A percentile compares a stretch with the other conserved stretches of the same genome.
These are phyloP conservation scores for Fragum sueziense DNA, from an alignment of 2,888 invertebrate species.

Conservation along the genomic window DNA sequence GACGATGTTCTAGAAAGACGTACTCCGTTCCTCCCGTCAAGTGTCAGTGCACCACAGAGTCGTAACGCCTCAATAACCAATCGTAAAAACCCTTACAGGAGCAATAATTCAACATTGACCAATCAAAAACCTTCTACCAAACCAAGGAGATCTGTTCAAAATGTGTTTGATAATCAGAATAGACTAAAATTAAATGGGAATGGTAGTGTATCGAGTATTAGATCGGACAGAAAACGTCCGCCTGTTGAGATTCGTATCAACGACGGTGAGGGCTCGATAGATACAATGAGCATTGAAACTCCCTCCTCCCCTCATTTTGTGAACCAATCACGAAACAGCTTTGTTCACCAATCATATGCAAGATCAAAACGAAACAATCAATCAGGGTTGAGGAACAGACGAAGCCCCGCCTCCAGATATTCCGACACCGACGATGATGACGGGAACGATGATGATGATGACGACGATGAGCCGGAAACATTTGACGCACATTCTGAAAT, in stretches of 20 bases:
- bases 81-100: constrained; percentile 25
- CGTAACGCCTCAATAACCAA: constrained; percentile 24
- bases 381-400: constrained; percentile 2
- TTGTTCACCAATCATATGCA: constrained; percentile 21
- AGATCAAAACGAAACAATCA: constrained; percentile 14
- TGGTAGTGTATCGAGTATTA: constrained; percentile 9
- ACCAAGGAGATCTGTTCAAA: constrained; percentile 12
- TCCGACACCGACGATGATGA: constrained; percentile 15
- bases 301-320: constrained; percentile 45
- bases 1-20: constrained; percentile 62
- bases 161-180: neutral
- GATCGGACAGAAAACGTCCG: constrained; percentile 23
- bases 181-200: neutral
- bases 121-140: constrained; percentile 36
- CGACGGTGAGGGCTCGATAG: constrained; percentile 58
- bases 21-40: constrained; percentile 25
- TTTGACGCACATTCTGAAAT: constrained; percentile 39
- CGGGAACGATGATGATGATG: constrained; percentile 22
- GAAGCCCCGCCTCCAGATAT: constrained; percentile 7
- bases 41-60: constrained; percentile 22
- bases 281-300: constrained; percentile 51
- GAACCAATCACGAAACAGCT: constrained; percentile 9
- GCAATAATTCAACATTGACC: constrained; percentile 56
- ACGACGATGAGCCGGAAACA: constrained; percentile 45
- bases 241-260: constrained; percentile 54